Percentiles rank a stretch among this genome's conserved stretches.
Evolutionary conservation across 2,797 vertebrate genomes (phyloP).

Genomic region (Gorsachius magnificus): DNA sequence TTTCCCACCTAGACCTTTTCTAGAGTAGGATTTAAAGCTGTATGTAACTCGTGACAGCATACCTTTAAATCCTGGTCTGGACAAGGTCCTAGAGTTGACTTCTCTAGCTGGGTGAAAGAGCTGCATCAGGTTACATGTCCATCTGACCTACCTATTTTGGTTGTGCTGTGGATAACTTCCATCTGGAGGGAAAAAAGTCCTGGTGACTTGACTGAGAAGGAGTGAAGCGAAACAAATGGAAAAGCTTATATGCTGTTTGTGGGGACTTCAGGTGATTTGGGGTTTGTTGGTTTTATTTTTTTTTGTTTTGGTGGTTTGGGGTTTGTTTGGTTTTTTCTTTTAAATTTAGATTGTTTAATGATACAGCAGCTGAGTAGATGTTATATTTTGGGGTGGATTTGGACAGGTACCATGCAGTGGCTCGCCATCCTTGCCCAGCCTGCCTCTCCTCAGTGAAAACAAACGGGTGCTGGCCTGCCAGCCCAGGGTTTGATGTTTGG

Average conservation of each 20-base stretch:
- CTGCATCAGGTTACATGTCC: neutral
- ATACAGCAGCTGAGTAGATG: neutral
- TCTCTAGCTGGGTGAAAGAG: neutral
- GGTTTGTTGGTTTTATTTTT: too few species aligned
- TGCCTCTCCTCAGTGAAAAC: neutral
- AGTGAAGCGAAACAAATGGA: neutral
- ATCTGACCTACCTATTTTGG: neutral
- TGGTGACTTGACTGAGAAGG: neutral
- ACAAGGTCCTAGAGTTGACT: neutral
- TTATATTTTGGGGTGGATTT: neutral
- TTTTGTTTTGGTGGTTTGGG: too few species aligned
- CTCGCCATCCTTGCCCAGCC: neutral
- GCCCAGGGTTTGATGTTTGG: neutral
- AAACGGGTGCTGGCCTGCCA: accelerated
- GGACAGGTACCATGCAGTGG: neutral
- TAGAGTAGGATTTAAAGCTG: conserved; percentile 11
- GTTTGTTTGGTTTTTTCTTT: neutral
- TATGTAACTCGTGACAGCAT: neutral
- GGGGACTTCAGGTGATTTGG: neutral
- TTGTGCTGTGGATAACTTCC: neutral
- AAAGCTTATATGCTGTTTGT: neutral
- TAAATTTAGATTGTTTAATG: neutral
- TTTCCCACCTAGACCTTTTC: neutral
- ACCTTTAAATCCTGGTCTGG: conserved; percentile 33
- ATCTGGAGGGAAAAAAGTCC: neutral